Percentiles rank a stretch among this genome's conserved stretches.
Conservation (phyloP, 1,140 invertebrate species). For the Drosophila bocki region DNA sequence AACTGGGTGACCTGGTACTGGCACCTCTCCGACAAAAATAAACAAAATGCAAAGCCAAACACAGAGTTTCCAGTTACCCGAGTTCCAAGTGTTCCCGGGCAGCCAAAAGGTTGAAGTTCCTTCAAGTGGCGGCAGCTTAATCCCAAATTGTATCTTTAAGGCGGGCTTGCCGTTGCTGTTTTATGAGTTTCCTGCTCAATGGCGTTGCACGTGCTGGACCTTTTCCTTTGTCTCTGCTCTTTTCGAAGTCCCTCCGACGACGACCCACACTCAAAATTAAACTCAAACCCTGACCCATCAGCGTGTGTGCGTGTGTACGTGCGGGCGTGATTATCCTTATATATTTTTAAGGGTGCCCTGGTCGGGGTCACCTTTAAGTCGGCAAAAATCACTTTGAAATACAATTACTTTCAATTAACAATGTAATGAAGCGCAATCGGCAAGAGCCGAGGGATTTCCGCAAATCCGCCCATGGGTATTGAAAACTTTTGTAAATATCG, state of each 20-base stretch:
- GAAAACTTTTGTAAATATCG: slow-evolving; percentile 29
- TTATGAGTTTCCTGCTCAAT: slow-evolving; percentile 77
- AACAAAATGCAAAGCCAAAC: slow-evolving; percentile 54
- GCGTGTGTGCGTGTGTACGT: neutral
- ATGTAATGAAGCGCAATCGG: slow-evolving; percentile 37
- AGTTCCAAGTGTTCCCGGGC: neutral
- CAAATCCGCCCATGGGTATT: slow-evolving; percentile 16
- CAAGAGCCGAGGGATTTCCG: slow-evolving; percentile 11
- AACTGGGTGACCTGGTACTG: neutral
- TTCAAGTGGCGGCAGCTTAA: slow-evolving; percentile 50
- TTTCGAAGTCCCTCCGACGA: slow-evolving; percentile 10
- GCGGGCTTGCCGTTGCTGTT: slow-evolving; percentile 34
- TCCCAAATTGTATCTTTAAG: slow-evolving; percentile 61
- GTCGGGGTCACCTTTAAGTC: slow-evolving; percentile 19
- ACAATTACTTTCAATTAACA: slow-evolving; percentile 44
- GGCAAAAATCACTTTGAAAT: slow-evolving; percentile 32
- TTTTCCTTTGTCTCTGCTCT: slow-evolving; percentile 36
- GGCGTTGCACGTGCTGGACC: slow-evolving; percentile 60
- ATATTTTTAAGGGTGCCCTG: slow-evolving; percentile 1
- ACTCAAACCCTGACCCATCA: slow-evolving; percentile 4
- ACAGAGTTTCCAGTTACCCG: slow-evolving; percentile 7
- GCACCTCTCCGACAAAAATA: slow-evolving; percentile 26
- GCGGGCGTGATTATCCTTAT: slow-evolving; percentile 20
- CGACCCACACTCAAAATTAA: neutral
- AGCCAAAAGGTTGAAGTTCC: slow-evolving; percentile 23